A percentile compares a stretch with the other conserved stretches of the same genome.
Conservation (phyloP, 1,140 invertebrate genomes). For the Augochlora pura region DNA sequence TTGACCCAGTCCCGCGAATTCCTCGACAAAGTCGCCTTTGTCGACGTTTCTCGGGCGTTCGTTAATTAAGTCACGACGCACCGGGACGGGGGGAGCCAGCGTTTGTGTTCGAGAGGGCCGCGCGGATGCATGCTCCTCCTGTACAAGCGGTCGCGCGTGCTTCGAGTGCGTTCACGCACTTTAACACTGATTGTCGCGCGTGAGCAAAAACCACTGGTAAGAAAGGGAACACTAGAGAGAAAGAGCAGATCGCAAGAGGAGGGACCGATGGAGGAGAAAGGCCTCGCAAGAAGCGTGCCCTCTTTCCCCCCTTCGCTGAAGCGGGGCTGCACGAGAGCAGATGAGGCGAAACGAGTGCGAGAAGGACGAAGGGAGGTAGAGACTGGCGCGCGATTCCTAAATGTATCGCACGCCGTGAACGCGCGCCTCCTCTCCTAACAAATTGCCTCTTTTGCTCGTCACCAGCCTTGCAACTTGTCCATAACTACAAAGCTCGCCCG, state of each 20-base stretch:
- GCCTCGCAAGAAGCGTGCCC: background rate
- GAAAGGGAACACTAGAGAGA: background rate
- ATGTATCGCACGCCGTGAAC: constrained; percentile 63
- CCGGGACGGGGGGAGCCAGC: constrained; percentile 30
- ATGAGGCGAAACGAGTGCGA: background rate
- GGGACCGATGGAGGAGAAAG: background rate
- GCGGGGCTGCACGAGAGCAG: background rate
- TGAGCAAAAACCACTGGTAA: constrained; percentile 28
- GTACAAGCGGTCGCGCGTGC: constrained; percentile 40
- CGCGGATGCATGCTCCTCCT: constrained; percentile 31
- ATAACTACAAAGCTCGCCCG: constrained; percentile 66
- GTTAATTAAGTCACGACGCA: constrained; percentile 61
- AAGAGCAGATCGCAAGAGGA: background rate
- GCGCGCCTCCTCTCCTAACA: constrained; percentile 58
- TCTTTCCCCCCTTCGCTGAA: too few species aligned
- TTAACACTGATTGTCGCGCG: constrained; percentile 46
- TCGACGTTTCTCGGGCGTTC: constrained; percentile 42
- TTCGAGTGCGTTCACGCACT: constrained; percentile 53
- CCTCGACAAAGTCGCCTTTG: constrained; percentile 61
- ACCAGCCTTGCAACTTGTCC: constrained; percentile 62
- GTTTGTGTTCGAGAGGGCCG: constrained; percentile 54
- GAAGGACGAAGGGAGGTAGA: background rate
- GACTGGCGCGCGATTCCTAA: constrained; percentile 34
- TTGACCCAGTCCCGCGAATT: constrained; percentile 64
- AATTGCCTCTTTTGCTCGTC: constrained; percentile 69